Conservation (phyloP, 2,888 invertebrate genomes). For the Drosophila incognita region DNA sequence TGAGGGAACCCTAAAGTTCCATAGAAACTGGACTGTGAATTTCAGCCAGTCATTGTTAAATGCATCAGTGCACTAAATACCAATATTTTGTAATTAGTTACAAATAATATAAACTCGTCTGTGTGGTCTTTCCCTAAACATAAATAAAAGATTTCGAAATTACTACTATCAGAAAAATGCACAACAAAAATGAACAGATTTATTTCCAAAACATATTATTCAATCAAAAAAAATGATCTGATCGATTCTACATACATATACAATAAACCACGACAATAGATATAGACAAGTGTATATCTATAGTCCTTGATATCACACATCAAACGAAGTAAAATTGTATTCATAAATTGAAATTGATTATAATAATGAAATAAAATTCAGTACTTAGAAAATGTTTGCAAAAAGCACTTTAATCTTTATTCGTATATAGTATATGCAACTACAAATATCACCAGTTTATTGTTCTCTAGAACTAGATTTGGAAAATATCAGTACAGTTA, state of each 20-base stretch:
- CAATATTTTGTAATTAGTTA: neutral
- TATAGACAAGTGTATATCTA: neutral
- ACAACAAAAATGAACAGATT: neutral
- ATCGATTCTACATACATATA: neutral
- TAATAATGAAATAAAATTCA: neutral
- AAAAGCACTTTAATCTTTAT: conserved; percentile 41
- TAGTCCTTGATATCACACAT: neutral
- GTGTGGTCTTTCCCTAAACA: neutral
- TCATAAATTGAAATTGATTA: neutral
- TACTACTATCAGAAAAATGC: neutral
- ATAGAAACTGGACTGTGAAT: too few species aligned
- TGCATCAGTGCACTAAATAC: too few species aligned
- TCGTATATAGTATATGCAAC: conserved; percentile 45
- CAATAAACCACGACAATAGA: neutral
- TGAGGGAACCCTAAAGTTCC: too few species aligned
- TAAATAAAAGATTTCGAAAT: neutral
- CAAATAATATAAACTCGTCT: neutral
- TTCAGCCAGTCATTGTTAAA: too few species aligned
- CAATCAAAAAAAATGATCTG: neutral
- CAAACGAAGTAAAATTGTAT: neutral
- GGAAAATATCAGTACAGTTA: conserved; percentile 74
- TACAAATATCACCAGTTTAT: conserved; percentile 80
- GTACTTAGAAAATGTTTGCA: conserved; percentile 20
- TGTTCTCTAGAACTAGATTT: conserved; percentile 68
- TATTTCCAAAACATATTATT: neutral